Evolutionary conservation across 2,797 vertebrate genomes (phyloP).

Genomic region (Ambastaia sidthimunki): DNA sequence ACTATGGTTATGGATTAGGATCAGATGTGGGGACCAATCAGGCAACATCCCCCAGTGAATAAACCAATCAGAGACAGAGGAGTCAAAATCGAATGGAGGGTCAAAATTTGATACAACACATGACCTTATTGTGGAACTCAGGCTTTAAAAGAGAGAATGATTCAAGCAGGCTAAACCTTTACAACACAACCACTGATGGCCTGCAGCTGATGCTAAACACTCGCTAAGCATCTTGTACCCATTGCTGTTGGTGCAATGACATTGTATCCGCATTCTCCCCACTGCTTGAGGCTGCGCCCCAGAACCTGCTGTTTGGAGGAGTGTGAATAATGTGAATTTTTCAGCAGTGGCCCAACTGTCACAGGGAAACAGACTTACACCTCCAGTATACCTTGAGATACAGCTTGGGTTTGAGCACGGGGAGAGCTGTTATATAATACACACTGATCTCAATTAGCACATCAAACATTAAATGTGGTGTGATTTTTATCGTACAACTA

Average conservation of each 20-base stretch:
- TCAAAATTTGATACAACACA: neutral
- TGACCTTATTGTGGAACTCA: neutral
- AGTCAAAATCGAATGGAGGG: no score
- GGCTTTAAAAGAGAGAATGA: neutral
- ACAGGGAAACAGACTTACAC: slow-evolving; percentile 28
- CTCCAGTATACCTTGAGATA: slow-evolving; percentile 32
- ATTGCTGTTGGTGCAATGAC: neutral
- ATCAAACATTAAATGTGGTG: no score
- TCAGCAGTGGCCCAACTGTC: slow-evolving; percentile 35
- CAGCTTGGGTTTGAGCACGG: slow-evolving; percentile 5
- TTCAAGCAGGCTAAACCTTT: neutral
- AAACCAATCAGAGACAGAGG: no score
- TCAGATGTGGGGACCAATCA: no score
- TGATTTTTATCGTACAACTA: no score
- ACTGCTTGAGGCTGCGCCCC: neutral
- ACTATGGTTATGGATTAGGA: no score
- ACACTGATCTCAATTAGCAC: no score
- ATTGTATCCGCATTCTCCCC: slow-evolving; percentile 21
- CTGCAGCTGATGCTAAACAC: neutral
- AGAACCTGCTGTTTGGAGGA: slow-evolving; percentile 25
- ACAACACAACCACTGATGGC: slow-evolving; percentile 10
- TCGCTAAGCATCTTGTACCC: neutral
- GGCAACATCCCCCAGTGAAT: no score
- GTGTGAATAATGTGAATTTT: slow-evolving; percentile 28
- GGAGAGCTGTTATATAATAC: neutral